Evolutionary conservation across 2,888 invertebrate genomes (phyloP).

Genomic region (Chydorus sphaericus): DNA sequence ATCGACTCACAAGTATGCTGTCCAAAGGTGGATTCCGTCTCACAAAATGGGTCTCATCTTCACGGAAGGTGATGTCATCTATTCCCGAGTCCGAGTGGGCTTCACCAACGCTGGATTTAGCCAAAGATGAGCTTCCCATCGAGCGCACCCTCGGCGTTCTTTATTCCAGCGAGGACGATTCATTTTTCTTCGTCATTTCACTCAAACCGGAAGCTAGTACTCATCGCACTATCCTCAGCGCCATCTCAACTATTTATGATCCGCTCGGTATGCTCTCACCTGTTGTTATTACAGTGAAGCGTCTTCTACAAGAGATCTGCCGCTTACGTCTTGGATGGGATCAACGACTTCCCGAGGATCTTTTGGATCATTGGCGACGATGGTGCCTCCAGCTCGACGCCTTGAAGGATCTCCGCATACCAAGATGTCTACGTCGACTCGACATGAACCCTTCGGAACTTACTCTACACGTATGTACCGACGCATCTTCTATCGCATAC

Average conservation of each 20-base stretch:
- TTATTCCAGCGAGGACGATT: not conserved
- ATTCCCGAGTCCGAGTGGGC: constrained; percentile 3
- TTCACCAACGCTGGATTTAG: not conserved
- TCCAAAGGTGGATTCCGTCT: constrained; percentile 16
- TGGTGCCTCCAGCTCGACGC: not conserved
- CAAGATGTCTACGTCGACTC: not conserved
- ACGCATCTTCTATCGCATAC: constrained; percentile 18
- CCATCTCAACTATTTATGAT: not conserved
- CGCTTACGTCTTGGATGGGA: not conserved
- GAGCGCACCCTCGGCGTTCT: not conserved
- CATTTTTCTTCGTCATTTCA: not conserved
- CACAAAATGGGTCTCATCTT: constrained; percentile 12
- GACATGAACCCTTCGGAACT: not conserved
- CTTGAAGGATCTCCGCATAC: not conserved
- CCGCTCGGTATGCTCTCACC: constrained; percentile 6
- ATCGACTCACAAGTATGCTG: constrained; percentile 11
- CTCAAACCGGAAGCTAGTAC: not conserved
- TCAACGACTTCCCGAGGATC: not conserved
- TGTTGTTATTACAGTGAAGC: not conserved
- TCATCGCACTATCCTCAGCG: not conserved
- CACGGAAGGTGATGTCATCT: constrained; percentile 8
- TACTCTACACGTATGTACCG: constrained; percentile 18
- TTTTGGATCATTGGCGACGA: not conserved
- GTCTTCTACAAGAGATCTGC: constrained; percentile 1
- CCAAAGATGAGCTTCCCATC: not conserved